Conservation (phyloP, 2,113 vertebrate species). For the Notothenia rossii region DNA sequence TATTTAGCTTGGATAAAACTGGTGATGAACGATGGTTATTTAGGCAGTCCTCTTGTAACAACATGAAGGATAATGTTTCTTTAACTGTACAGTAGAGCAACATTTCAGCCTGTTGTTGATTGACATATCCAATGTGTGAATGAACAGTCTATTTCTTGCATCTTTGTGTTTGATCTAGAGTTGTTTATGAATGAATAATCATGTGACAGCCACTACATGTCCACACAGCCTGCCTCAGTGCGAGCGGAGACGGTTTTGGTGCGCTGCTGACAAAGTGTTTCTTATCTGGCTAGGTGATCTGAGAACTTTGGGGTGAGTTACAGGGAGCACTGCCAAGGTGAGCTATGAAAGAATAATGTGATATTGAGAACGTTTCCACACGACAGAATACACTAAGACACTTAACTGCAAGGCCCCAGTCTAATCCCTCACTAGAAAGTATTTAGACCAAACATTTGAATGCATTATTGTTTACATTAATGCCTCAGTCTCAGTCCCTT, state of each 20-base stretch:
- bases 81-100: neutral
- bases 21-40: neutral
- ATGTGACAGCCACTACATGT: conserved; percentile 3
- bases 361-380: conserved; percentile 81
- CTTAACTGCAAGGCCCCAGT: conserved; percentile 15
- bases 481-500: neutral
- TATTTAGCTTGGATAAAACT: neutral
- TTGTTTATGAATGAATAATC: conserved; percentile 40
- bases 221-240: conserved; percentile 29
- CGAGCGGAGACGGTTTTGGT: conserved; percentile 67
- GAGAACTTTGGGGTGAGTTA: conserved; percentile 83
- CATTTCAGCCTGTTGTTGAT: neutral
- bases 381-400: conserved; percentile 50
- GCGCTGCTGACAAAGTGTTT: conserved; percentile 77
- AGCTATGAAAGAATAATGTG: conserved; percentile 86
- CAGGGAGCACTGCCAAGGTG: conserved; percentile 73
- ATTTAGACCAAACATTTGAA: neutral
- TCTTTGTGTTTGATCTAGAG: conserved; percentile 17
- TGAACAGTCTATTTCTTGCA: conserved; percentile 25
- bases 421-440: conserved; percentile 9
- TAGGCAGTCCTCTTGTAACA: neutral
- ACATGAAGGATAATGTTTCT: neutral
- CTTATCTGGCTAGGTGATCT: conserved; percentile 84
- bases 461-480: conserved; percentile 9
- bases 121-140: neutral